Conservation (phyloP, 92 coral and sea anemone genomes). For the Porites evermanni region DNA sequence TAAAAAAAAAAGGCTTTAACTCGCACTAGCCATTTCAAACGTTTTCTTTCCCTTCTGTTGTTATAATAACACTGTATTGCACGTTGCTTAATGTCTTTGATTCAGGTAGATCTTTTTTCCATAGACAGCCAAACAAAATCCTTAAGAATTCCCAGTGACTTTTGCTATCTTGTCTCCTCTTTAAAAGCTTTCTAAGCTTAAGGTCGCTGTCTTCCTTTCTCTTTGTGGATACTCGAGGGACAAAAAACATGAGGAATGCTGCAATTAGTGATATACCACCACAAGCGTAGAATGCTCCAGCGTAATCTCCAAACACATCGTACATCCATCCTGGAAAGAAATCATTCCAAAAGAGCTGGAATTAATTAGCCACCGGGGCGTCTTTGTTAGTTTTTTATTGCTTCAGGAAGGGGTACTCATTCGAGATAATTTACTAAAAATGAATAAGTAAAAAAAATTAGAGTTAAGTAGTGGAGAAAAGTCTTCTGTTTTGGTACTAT, state of each 20-base stretch:
- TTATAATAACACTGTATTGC: conserved; percentile 34
- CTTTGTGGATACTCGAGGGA: conserved; percentile 42
- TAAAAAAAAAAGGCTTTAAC: neutral
- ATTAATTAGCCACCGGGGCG: no score
- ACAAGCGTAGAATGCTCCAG: conserved; percentile 81
- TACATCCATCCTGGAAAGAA: conserved; percentile 81
- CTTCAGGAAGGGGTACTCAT: no score
- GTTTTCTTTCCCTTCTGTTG: neutral
- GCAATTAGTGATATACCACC: conserved; percentile 77
- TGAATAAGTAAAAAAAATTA: no score
- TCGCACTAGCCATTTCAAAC: neutral
- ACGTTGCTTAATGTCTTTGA: conserved; percentile 33
- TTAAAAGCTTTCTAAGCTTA: neutral
- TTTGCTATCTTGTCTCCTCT: neutral
- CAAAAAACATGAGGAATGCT: conserved; percentile 72
- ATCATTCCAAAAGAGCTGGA: neutral
- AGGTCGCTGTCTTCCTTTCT: neutral
- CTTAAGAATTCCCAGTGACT: neutral
- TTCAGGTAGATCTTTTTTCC: neutral
- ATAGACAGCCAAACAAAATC: conserved; percentile 12
- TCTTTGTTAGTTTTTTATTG: no score
- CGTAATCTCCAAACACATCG: conserved; percentile 80
- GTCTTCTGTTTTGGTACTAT: no score
- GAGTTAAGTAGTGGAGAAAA: no score
- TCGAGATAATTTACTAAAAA: no score